phyloP scores from a whole-genome alignment of 2,797 vertebrate genomes.

The Esox masquinongy region DNA sequence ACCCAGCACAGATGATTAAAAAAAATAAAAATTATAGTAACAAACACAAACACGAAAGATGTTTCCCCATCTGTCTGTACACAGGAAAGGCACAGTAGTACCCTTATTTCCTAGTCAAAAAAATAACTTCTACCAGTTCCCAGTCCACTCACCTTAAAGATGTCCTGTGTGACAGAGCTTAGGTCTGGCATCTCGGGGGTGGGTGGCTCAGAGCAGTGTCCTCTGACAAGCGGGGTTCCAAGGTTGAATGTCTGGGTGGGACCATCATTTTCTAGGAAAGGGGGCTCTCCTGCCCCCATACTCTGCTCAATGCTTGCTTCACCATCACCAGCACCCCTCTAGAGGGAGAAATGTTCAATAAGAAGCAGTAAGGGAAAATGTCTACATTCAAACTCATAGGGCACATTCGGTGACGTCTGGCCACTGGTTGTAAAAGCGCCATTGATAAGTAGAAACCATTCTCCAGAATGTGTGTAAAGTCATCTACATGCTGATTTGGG shows the following conservation, averaged over 20 bases:
- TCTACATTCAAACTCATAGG: neutral
- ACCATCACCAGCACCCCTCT: slow-evolving; percentile 45
- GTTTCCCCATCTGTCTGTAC: neutral
- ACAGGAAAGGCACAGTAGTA: neutral
- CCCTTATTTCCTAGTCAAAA: no score
- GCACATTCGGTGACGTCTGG: no score
- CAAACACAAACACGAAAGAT: neutral
- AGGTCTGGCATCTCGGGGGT: slow-evolving; percentile 89
- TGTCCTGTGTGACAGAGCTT: slow-evolving; percentile 76
- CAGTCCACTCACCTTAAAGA: slow-evolving; percentile 69
- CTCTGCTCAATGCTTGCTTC: slow-evolving; percentile 12
- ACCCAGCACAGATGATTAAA: neutral
- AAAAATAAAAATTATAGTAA: neutral
- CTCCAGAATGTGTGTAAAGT: no score
- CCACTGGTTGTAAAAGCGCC: no score
- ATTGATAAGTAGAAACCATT: no score
- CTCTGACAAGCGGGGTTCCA: slow-evolving; percentile 59
- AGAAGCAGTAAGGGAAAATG: neutral
- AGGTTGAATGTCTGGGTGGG: slow-evolving; percentile 67
- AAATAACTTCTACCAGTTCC: neutral
- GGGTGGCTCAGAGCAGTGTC: slow-evolving; percentile 64
- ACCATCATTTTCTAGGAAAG: slow-evolving; percentile 54
- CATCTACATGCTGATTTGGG: no score
- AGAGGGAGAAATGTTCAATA: neutral
- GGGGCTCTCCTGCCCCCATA: neutral